Evolutionary conservation across 2,113 vertebrate species (phyloP).

Genomic region (Pachypanchax playfairii): DNA sequence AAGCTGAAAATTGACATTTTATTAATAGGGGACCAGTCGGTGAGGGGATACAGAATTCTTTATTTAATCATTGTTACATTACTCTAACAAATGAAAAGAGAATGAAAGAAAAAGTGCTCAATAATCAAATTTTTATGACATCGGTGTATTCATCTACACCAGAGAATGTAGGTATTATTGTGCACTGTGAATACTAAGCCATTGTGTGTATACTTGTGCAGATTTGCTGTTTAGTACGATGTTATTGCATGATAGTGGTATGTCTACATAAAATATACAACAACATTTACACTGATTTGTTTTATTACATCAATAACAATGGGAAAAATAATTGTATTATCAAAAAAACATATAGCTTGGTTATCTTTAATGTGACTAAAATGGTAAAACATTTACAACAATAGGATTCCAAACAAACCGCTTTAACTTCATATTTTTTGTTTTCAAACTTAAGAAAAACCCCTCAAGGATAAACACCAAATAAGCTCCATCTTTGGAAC

Average conservation of each 20-base stretch:
- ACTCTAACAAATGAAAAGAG: constrained; percentile 49
- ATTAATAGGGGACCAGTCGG: constrained; percentile 76
- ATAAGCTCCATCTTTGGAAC: too few relatives aligned
- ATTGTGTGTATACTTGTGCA: neutral
- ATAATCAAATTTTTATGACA: constrained; percentile 56
- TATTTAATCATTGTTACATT: constrained; percentile 70
- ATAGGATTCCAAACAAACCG: neutral
- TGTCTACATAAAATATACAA: too few relatives aligned
- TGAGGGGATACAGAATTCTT: constrained; percentile 37
- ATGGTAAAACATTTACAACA: neutral
- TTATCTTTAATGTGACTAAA: neutral
- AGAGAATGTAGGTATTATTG: constrained; percentile 20
- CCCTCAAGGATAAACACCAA: too few relatives aligned
- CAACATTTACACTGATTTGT: too few relatives aligned
- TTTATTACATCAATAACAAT: too few relatives aligned
- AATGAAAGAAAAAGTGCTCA: constrained; percentile 37
- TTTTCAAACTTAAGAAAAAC: too few relatives aligned
- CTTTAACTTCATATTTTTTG: too few relatives aligned
- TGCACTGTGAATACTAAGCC: too few relatives aligned
- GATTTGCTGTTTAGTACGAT: constrained; percentile 12
- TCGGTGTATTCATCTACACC: constrained; percentile 50
- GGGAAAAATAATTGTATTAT: too few relatives aligned
- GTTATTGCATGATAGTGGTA: constrained; percentile 10
- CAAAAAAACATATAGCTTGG: too few relatives aligned
- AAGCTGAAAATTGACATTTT: constrained; percentile 75